Conservation (phyloP, 2,113 vertebrate genomes). For the Salvelinus fontinalis region DNA sequence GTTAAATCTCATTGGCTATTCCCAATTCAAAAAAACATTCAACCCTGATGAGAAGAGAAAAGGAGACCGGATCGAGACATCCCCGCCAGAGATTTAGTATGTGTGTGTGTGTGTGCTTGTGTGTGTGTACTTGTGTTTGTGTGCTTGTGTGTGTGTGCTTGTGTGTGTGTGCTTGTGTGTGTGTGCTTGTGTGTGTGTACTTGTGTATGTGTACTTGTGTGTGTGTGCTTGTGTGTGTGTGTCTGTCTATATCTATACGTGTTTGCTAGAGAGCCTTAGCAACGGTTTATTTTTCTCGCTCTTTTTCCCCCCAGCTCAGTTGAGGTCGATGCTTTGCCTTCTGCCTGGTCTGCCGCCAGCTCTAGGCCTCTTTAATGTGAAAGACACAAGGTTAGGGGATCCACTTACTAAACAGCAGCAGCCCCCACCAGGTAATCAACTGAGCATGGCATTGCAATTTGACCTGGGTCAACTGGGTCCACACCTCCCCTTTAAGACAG, state of each 20-base stretch:
- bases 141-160: too few species aligned
- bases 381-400: conserved; percentile 10
- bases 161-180: neutral
- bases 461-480: neutral
- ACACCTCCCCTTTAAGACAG: too few species aligned
- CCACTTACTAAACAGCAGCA: conserved; percentile 9
- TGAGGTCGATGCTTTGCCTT: conserved; percentile 1
- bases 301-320: conserved; percentile 1
- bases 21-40: too few species aligned
- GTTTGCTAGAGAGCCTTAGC: too few species aligned
- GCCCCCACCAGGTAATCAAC: neutral
- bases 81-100: neutral
- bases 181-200: neutral
- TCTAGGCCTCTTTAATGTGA: neutral
- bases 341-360: neutral
- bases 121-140: too few species aligned
- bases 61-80: neutral
- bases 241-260: neutral
- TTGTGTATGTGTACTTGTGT: too few species aligned
- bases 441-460: conserved; percentile 9
- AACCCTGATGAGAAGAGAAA: neutral
- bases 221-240: neutral
- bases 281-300: neutral
- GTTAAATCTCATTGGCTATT: neutral
- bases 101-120: too few species aligned